A percentile compares a stretch with the other conserved stretches of the same genome.
Conservation (phyloP, 2,113 vertebrate species). For the Pimephales promelas region DNA sequence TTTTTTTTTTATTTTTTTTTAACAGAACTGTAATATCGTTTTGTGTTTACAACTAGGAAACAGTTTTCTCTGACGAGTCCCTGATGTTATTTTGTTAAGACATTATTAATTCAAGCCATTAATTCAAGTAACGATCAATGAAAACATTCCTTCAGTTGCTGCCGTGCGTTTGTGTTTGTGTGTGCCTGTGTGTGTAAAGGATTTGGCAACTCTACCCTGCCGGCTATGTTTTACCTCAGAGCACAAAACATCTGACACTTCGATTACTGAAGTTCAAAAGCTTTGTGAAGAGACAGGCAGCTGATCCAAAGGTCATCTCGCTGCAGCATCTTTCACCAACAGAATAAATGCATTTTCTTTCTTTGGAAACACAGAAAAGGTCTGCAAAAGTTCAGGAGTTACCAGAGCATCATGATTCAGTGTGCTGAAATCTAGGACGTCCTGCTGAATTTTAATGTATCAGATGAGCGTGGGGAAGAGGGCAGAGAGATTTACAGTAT, state of each 20-base stretch:
- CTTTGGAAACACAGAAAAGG: conserved; percentile 12
- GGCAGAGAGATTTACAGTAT: not conserved
- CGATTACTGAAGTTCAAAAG: conserved; percentile 13
- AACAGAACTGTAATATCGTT: not conserved
- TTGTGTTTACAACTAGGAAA: not conserved
- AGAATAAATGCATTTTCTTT: conserved; percentile 10
- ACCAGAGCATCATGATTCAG: conserved; percentile 21
- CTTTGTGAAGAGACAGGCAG: conserved; percentile 12
- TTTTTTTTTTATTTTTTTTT: too few species aligned
- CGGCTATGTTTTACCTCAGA: conserved; percentile 9
- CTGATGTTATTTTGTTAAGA: conserved; percentile 59
- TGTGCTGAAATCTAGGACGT: not conserved
- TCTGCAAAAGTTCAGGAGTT: conserved; percentile 26
- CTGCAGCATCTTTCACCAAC: conserved; percentile 20
- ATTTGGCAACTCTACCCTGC: conserved; percentile 20
- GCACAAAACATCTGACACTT: conserved; percentile 30
- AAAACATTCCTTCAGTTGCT: conserved; percentile 19
- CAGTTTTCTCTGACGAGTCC: conserved; percentile 61
- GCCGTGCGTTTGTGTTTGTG: not conserved
- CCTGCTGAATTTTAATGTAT: conserved; percentile 21
- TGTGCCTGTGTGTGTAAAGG: not conserved
- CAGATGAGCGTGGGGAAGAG: not conserved
- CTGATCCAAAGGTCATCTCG: conserved; percentile 39
- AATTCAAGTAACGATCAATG: conserved; percentile 62
- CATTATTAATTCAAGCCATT: conserved; percentile 68